Conservation (phyloP, 2,797 vertebrate genomes). For the Carduelis carduelis region DNA sequence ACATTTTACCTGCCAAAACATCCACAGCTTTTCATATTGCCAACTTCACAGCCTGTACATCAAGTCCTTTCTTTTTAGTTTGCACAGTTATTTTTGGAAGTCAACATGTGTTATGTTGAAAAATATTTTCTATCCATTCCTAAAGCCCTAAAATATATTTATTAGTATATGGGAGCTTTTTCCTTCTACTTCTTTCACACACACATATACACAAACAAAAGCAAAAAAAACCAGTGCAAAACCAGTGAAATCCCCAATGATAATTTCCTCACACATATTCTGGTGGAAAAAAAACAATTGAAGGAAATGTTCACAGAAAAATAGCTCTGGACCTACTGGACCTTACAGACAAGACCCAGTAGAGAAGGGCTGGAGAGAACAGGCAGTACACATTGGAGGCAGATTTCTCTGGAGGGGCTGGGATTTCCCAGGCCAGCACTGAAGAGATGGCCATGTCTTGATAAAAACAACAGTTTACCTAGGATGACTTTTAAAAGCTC, state of each 20-base stretch:
- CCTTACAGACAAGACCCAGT: rapidly evolving
- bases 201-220: background rate
- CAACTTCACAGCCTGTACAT: background rate
- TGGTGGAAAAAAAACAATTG: background rate
- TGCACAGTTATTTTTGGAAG: background rate
- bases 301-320: background rate
- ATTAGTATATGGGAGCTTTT: background rate
- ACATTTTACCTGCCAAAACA: background rate
- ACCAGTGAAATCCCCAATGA: background rate
- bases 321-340: background rate
- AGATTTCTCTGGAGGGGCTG: background rate
- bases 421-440: background rate
- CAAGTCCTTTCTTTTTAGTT: background rate
- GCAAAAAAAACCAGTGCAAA: background rate
- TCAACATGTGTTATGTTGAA: background rate
- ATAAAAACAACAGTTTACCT: background rate
- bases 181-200: background rate
- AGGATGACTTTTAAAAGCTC: background rate
- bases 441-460: background rate
- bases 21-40: background rate
- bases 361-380: background rate
- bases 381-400: rapidly evolving
- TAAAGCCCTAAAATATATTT: background rate
- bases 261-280: background rate
- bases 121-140: background rate